Conservation (phyloP, 2,797 vertebrate species). For the Discoglossus pictus region DNA sequence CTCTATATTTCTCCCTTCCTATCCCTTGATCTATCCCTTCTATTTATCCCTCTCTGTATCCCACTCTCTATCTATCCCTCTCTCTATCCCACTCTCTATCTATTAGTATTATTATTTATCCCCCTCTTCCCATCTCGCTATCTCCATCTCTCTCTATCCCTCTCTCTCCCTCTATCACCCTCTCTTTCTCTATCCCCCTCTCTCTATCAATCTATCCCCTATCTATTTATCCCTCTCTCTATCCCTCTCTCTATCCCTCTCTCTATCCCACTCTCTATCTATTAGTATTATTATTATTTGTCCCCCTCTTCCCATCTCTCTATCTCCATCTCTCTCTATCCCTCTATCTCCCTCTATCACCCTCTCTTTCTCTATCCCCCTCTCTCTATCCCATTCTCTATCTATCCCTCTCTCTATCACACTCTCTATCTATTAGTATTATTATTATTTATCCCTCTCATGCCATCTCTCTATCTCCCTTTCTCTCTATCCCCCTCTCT, state of each 20-base stretch:
- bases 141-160: not conserved
- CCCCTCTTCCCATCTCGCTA: not conserved
- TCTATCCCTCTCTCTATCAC: too few relatives aligned
- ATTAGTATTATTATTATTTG: too few relatives aligned
- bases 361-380: too few relatives aligned
- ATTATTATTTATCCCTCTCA: too few relatives aligned
- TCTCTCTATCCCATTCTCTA: too few relatives aligned
- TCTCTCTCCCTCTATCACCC: not conserved
- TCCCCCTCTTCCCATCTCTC: too few relatives aligned
- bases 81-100: not conserved
- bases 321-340: too few relatives aligned
- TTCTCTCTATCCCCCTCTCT: too few relatives aligned
- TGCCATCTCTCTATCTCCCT: too few relatives aligned
- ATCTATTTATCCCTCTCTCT: not conserved
- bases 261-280: not conserved
- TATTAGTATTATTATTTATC: not conserved
- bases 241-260: not conserved
- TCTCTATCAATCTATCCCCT: not conserved
- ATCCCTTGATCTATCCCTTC: not conserved
- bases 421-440: too few relatives aligned
- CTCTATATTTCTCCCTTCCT: not conserved
- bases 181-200: not conserved
- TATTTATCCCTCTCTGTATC: too few relatives aligned
- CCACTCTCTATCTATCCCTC: not conserved
- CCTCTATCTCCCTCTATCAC: too few relatives aligned